These are phyloP conservation scores for Rugalucina vietnamica DNA, from an alignment of 2,888 invertebrate species.

Conservation along the genomic window DNA sequence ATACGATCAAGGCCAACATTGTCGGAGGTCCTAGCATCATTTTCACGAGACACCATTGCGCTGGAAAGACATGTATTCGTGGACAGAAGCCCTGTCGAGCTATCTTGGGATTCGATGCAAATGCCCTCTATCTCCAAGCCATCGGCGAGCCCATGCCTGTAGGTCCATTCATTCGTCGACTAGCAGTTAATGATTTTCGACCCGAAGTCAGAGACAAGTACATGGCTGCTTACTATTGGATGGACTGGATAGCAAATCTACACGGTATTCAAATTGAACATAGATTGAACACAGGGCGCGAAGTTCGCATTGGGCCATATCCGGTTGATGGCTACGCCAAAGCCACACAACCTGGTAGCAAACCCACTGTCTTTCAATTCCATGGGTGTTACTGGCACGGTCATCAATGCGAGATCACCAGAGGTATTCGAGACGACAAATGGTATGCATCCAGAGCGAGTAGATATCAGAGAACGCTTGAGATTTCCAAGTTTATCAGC, in stretches of 20 bases:
- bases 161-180: constrained; percentile 36
- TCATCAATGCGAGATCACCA: neutral
- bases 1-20: constrained; percentile 27
- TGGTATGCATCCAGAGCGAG: neutral
- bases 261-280: constrained; percentile 37
- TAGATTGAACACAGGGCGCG: constrained; percentile 31
- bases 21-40: constrained; percentile 32
- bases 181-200: constrained; percentile 30
- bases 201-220: constrained; percentile 31
- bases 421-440: neutral
- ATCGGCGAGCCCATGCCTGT: constrained; percentile 42
- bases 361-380: neutral
- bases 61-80: constrained; percentile 9
- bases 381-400: constrained; percentile 20
- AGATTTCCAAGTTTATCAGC: neutral
- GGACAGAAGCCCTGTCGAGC: constrained; percentile 23
- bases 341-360: neutral
- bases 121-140: constrained; percentile 42
- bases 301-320: constrained; percentile 18
- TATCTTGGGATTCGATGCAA: constrained; percentile 49
- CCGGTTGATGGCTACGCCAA: constrained; percentile 29
- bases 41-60: constrained; percentile 20
- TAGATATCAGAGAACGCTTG: neutral
- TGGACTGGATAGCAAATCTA: constrained; percentile 37
- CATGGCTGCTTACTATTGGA: constrained; percentile 36